A percentile compares a stretch with the other conserved stretches of the same genome.
Evolutionary conservation across 2,113 vertebrate species (phyloP).

Genomic region (Archilochus colubris): DNA sequence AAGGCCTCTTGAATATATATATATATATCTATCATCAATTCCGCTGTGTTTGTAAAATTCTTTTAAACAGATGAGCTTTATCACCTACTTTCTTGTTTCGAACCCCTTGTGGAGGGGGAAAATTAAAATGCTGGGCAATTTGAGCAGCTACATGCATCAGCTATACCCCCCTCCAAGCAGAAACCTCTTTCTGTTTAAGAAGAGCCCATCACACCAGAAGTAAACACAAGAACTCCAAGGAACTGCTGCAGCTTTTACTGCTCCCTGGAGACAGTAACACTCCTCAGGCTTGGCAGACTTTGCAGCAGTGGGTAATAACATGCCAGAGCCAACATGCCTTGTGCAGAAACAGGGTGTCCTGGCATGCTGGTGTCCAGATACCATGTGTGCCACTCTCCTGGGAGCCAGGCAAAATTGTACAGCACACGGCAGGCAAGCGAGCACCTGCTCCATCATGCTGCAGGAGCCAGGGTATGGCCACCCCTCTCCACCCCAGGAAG

Average conservation of each 20-base stretch:
- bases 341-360: neutral
- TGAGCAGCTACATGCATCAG: neutral
- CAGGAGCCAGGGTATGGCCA: neutral
- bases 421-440: neutral
- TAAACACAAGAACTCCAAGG: neutral
- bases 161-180: neutral
- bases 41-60: neutral
- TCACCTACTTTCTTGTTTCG: neutral
- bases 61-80: neutral
- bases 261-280: rapidly evolving
- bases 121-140: neutral
- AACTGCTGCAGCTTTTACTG: neutral
- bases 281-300: neutral
- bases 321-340: rapidly evolving
- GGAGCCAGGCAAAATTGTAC: neutral
- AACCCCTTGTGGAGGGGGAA: neutral
- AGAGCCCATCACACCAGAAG: neutral
- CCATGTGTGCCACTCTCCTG: rapidly evolving
- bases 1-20: neutral
- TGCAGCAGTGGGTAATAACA: neutral
- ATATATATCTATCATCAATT: neutral
- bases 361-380: rapidly evolving
- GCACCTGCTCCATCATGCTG: neutral
- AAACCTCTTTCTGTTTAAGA: neutral
- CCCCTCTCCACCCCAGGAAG: rapidly evolving